These are phyloP conservation scores for Hypotaenidia philippensis DNA, from an alignment of 2,797 vertebrate species.

Conservation along the genomic window DNA sequence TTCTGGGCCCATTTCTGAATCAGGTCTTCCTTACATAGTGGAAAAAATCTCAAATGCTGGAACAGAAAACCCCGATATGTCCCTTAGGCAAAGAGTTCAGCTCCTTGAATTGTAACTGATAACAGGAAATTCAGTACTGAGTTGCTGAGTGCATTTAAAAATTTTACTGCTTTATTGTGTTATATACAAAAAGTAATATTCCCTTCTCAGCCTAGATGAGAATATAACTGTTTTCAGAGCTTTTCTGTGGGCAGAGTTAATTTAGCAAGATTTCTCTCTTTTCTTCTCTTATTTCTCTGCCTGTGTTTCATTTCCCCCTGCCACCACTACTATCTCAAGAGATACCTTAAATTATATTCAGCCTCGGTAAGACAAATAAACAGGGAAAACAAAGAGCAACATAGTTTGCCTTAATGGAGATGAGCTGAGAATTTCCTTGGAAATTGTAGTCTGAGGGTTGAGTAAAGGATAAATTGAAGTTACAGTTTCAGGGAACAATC, in stretches of 20 bases:
- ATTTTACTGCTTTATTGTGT: not conserved
- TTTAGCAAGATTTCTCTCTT: not conserved
- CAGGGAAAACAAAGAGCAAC: not conserved
- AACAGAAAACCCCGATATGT: not conserved
- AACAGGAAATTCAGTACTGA: not conserved
- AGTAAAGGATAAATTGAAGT: not conserved
- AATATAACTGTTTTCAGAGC: not conserved
- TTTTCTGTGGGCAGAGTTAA: constrained; percentile 39
- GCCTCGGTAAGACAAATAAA: not conserved
- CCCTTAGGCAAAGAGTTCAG: not conserved
- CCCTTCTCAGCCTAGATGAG: not conserved
- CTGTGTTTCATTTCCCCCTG: not conserved
- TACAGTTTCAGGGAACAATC: not conserved
- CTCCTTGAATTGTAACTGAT: not conserved
- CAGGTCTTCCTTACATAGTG: not conserved
- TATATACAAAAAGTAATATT: not conserved
- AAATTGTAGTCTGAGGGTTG: not conserved
- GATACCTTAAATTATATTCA: not conserved
- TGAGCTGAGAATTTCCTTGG: not conserved
- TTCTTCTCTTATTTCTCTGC: not conserved
- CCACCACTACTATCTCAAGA: not conserved
- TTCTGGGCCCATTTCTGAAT: not conserved
- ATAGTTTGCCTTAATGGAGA: not conserved
- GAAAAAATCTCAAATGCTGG: not conserved
- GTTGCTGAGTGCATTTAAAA: not conserved